These are phyloP conservation scores for Esperia sulphurella DNA, from an alignment of 2,888 invertebrate genomes.

Conservation along the genomic window DNA sequence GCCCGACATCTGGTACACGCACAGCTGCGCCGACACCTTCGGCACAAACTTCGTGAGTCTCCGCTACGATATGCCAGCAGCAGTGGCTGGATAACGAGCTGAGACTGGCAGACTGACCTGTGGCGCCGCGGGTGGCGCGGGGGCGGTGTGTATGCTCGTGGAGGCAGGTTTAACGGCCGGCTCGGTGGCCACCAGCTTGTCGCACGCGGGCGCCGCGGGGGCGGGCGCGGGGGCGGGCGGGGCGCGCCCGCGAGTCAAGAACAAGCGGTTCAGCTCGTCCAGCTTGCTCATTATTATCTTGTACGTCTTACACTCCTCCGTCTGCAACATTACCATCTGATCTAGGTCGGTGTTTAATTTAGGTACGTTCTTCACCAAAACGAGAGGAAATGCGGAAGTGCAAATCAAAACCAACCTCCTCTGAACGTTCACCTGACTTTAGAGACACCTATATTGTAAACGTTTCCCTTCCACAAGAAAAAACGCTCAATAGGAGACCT, in stretches of 20 bases:
- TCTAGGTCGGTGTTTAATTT: no score
- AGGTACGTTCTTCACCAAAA: no score
- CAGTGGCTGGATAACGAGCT: no score
- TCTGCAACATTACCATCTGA: conserved; percentile 24
- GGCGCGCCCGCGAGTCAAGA: conserved; percentile 17
- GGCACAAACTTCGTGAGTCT: no score
- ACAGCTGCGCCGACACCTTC: no score
- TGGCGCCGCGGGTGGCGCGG: conserved; percentile 27
- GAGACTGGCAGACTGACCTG: conserved; percentile 1
- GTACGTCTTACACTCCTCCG: conserved; percentile 61
- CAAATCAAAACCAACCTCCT: no score
- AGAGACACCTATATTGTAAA: no score
- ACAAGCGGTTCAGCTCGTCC: conserved; percentile 54
- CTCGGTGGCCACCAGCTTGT: conserved; percentile 54
- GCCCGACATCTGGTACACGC: neutral
- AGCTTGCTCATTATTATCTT: conserved; percentile 65
- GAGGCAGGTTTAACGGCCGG: conserved; percentile 3
- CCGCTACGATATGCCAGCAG: no score
- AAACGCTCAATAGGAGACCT: no score
- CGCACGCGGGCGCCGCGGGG: conserved; percentile 42
- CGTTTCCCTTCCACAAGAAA: no score
- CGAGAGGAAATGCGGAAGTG: no score
- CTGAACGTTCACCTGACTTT: no score
- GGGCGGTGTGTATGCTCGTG: conserved; percentile 28
- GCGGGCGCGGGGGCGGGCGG: conserved; percentile 7